Evolutionary conservation across 1,140 invertebrate genomes (phyloP).

Genomic region (Cheumatopsyche charites): DNA sequence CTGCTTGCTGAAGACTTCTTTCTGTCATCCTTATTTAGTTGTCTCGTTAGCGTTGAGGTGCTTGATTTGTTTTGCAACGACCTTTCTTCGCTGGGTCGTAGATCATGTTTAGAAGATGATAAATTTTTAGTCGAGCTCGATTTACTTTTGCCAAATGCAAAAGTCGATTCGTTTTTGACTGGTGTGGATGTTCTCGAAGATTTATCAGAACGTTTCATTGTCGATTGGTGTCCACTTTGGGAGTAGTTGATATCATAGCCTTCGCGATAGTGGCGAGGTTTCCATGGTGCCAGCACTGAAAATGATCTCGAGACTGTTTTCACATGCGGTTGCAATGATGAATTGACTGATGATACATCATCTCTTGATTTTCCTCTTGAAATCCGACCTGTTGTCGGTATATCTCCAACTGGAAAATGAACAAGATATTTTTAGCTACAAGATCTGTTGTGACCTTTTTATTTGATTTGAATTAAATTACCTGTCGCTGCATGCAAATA

Average conservation of each 20-base stretch:
- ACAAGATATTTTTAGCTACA: not conserved
- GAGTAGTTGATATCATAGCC: constrained; percentile 81
- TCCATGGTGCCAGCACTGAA: constrained; percentile 83
- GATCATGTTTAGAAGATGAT: constrained; percentile 54
- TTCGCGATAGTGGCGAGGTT: constrained; percentile 73
- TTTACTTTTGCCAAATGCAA: constrained; percentile 51
- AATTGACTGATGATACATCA: constrained; percentile 68
- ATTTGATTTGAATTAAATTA: constrained; percentile 49
- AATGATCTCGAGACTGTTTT: constrained; percentile 81
- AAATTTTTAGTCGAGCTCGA: constrained; percentile 53
- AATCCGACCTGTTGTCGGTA: constrained; percentile 69
- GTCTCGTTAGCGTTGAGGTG: constrained; percentile 51
- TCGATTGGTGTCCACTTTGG: constrained; percentile 65
- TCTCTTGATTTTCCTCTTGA: constrained; percentile 69
- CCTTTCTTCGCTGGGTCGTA: constrained; percentile 54
- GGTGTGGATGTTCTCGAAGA: constrained; percentile 56
- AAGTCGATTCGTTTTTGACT: constrained; percentile 53
- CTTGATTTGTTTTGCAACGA: constrained; percentile 19
- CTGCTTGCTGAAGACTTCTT: constrained; percentile 53
- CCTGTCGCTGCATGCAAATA: constrained; percentile 81
- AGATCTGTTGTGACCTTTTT: not conserved
- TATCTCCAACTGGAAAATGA: constrained; percentile 69
- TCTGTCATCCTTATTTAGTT: constrained; percentile 52
- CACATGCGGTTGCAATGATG: constrained; percentile 68
- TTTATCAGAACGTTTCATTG: constrained; percentile 55